Evolutionary conservation across 2,888 invertebrate genomes (phyloP), one percentile per base, ranked within the genome.

Genomic region (Tachystola acroxantha): DNA sequence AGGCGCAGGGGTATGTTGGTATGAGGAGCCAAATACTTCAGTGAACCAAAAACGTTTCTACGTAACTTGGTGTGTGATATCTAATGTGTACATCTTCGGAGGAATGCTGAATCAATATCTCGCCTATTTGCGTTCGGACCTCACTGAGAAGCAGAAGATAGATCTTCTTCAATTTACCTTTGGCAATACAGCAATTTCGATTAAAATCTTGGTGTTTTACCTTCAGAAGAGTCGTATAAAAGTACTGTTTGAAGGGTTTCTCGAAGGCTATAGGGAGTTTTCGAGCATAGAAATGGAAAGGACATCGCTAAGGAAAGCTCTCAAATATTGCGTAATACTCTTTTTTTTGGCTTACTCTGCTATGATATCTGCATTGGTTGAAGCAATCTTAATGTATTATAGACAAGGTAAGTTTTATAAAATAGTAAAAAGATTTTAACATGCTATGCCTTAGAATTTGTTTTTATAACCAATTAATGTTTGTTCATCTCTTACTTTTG

Each of bases 401-500:
- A 52, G 40, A 27, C 56, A 69, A 57, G 76, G 76, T 76, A 20
- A n/a, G n/a, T n/a, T n/a, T n/a, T n/a, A n/a, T n/a, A n/a, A n/a
- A n/a, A n/a, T n/a, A n/a, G n/a, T n/a, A n/a, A n/a, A n/a, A n/a
- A n/a, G n/a, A n/a, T n/a, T n/a, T n/a, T n/a, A n/a, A n/a, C n/a
- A n/a, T n/a, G n/a, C n/a, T n/a, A n/a, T n/a, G n/a, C n/a, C n/a
- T n/a, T n/a, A n/a, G n/a, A n/a, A n/a, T n/a, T n/a, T n/a, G n/a
- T n/a, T n/a, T n/a, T n/a, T n/a, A n/a, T n/a, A n/a, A n/a, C n/a
- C n/a, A n/a, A n/a, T n/a, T n/a, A n/a, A n/a, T n/a, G n/a, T n/a
- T n/a, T n/a, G n/a, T n/a, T n/a, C n/a, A n/a, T n/a, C n/a, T n/a
- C n/a, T n/a, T n/a, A n/a, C n/a, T n/a, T n/a, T n/a, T n/a, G n/a